Conservation (phyloP, 2,113 vertebrate genomes). For the Rhabdomys dilectus region DNA sequence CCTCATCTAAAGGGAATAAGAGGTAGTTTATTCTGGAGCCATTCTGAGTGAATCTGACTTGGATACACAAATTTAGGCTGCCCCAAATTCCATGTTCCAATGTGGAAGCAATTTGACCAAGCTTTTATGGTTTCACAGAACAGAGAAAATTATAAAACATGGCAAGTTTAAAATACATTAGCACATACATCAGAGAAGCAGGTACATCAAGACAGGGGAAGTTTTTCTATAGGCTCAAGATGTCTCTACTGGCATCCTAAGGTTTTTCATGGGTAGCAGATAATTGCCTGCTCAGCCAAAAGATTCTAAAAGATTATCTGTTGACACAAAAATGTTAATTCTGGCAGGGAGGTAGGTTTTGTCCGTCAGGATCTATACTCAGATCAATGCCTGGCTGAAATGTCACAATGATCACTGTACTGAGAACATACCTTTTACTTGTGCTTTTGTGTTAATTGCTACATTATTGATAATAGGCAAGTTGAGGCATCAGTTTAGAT, state of each 20-base stretch:
- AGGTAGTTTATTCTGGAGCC: background rate
- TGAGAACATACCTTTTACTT: background rate
- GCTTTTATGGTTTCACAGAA: background rate
- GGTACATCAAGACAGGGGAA: background rate
- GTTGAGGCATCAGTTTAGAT: background rate
- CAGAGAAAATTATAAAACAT: background rate
- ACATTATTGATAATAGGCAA: background rate
- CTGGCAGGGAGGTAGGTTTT: background rate
- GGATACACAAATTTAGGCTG: background rate
- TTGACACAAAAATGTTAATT: background rate
- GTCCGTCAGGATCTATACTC: background rate
- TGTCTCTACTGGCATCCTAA: background rate
- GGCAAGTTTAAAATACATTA: background rate
- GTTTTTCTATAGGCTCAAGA: background rate
- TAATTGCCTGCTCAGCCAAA: background rate
- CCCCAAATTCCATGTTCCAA: background rate
- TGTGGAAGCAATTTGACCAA: background rate
- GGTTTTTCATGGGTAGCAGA: background rate
- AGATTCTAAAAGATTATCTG: background rate
- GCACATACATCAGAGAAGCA: background rate
- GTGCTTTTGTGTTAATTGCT: background rate
- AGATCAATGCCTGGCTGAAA: constrained; percentile 14
- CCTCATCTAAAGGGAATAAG: background rate
- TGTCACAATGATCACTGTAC: background rate
- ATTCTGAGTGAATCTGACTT: background rate